Evolutionary conservation across 2,113 vertebrate genomes (phyloP), one percentile per base, ranked within the genome.

Genomic region (Thymallus thymallus): DNA sequence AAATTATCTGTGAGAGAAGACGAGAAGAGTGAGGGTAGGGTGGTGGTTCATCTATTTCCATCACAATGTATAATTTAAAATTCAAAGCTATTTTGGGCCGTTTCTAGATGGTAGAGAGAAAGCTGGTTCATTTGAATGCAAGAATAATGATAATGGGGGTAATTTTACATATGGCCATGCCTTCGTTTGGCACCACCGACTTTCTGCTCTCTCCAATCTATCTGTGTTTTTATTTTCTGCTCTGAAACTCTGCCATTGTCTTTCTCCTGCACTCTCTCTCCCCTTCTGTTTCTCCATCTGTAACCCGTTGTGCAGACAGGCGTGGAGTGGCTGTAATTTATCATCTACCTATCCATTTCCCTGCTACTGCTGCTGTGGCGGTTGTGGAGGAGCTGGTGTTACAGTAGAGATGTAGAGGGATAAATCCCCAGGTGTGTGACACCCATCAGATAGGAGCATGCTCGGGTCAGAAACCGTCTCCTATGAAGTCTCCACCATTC

Each of bases 11-110:
- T 30, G 22, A n/a, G 22, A 24, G 30, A 68, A 64, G 65, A 61
- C 60, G 68, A 55, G 30, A 29, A 71, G 20, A 22, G 10, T 12
- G 45, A 30, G 46, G 23, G 69, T 80, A 73, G 72, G 79, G 80
- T 80, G 74, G 74, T 78, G 82, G 79, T 80, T 82, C 73, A 41
- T 86, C 82, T 88, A 84, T 86, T 89, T 86, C 81, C 71, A 74
- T 84, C 83, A 46, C 51, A 69, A 86, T 91, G 87, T 79, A 90
- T 91, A 87, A 91, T 91, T 89, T 84, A 90, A 83, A 85, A 81
- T 68, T 32, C 41, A 5, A 41, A 75, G 79, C 85, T 90, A 90
- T 89, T 91, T 90, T 74, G 82, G 82, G 56, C 76, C 83, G 80
- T 87, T 74, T 80, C 77, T 65, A 66, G 84, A 77, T 87, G 84